Percentiles rank a stretch among this genome's conserved stretches.
phyloP scores from a whole-genome alignment of 2,113 vertebrate genomes.

The Scalopus aquaticus region DNA sequence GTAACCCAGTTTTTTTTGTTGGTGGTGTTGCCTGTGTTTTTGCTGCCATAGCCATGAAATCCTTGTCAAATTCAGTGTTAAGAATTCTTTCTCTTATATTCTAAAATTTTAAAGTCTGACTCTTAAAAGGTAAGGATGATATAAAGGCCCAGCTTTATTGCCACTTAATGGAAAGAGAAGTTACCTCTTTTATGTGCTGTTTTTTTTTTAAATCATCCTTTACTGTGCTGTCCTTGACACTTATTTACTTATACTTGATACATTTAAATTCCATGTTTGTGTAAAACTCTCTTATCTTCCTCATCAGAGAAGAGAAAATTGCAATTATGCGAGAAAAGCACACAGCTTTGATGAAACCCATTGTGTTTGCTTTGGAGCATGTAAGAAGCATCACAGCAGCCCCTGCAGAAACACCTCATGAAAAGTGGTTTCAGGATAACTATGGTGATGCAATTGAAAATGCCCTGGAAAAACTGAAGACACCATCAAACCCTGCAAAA shows the following conservation, averaged over 20 bases:
- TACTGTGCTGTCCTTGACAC: conserved; percentile 37
- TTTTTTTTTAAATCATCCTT: neutral
- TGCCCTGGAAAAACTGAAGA: conserved; percentile 94
- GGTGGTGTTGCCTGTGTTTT: neutral
- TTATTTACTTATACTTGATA: neutral
- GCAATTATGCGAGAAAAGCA: conserved; percentile 99
- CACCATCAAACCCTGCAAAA: conserved; percentile 95
- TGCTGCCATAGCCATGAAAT: neutral
- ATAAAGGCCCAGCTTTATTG: neutral
- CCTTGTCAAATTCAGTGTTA: neutral
- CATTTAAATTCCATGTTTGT: conserved; percentile 15
- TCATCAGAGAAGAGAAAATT: conserved; percentile 94
- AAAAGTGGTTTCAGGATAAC: conserved; percentile 98
- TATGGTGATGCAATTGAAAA: conserved; percentile 94
- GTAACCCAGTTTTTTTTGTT: neutral
- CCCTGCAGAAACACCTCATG: conserved; percentile 95
- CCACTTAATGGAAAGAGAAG: conserved; percentile 15
- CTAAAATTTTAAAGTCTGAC: neutral
- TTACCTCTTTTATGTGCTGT: neutral
- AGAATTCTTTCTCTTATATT: neutral
- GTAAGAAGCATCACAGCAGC: conserved; percentile 96
- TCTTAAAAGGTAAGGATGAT: neutral
- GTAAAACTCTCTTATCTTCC: conserved; percentile 33
- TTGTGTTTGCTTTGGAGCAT: conserved; percentile 97
- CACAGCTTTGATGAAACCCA: conserved; percentile 97